Conservation (phyloP, 1,140 invertebrate genomes). For the Ectropis grisescens region DNA sequence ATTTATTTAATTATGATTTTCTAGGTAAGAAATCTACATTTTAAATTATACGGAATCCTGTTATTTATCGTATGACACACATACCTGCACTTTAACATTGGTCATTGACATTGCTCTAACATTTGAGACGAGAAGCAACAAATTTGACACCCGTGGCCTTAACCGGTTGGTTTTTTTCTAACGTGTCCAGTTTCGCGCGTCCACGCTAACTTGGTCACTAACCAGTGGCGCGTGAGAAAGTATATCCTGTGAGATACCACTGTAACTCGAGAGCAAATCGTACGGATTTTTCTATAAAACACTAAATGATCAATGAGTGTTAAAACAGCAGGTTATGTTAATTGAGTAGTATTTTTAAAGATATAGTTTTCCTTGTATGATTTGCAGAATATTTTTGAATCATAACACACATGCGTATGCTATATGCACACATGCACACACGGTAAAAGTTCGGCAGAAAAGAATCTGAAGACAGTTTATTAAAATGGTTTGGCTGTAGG, state of each 20-base stretch:
- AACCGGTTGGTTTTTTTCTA: slow-evolving; percentile 20
- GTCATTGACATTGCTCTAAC: not conserved
- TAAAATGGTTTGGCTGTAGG: too few relatives aligned
- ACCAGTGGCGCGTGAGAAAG: slow-evolving; percentile 14
- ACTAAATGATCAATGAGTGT: not conserved
- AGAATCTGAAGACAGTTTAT: too few relatives aligned
- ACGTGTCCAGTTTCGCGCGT: slow-evolving; percentile 28
- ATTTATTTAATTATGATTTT: too few relatives aligned
- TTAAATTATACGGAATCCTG: too few relatives aligned
- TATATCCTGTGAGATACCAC: slow-evolving; percentile 21
- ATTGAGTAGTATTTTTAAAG: not conserved
- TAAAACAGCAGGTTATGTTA: slow-evolving; percentile 1
- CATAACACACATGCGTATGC: too few relatives aligned
- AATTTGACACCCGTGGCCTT: slow-evolving; percentile 13
- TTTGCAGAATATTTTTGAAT: too few relatives aligned
- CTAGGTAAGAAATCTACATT: too few relatives aligned
- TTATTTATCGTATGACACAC: too few relatives aligned
- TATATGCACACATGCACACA: too few relatives aligned
- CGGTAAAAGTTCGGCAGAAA: too few relatives aligned
- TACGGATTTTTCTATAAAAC: not conserved
- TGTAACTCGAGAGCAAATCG: slow-evolving; percentile 7
- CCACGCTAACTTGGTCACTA: slow-evolving; percentile 17
- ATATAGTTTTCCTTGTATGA: not conserved
- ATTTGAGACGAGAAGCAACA: not conserved
- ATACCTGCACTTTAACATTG: too few relatives aligned